These are phyloP conservation scores for Nyctereutes procyonoides DNA, from an alignment of 2,113 vertebrate genomes.

Conservation along the genomic window DNA sequence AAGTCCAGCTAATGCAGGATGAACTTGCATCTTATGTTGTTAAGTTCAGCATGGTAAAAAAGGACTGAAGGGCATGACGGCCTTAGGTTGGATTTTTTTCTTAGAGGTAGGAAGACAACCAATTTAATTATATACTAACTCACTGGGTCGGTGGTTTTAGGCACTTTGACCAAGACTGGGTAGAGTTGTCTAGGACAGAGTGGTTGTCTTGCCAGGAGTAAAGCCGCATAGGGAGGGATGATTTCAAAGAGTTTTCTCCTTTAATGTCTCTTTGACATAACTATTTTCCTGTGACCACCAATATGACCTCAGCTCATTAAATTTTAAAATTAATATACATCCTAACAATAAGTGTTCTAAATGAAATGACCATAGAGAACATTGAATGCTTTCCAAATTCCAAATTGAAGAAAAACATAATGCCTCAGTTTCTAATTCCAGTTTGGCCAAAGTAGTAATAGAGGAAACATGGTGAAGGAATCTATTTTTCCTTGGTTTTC, in stretches of 20 bases:
- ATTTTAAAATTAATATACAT: constrained; percentile 63
- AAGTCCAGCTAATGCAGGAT: background rate
- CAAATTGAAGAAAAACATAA: constrained; percentile 41
- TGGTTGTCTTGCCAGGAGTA: background rate
- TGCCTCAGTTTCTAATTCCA: constrained; percentile 14
- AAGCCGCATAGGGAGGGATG: background rate
- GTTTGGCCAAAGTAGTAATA: background rate
- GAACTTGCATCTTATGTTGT: background rate
- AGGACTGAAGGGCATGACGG: background rate
- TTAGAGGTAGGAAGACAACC: background rate
- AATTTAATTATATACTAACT: background rate
- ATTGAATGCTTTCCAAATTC: constrained; percentile 38
- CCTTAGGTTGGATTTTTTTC: background rate
- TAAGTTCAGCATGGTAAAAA: background rate
- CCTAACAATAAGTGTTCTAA: background rate
- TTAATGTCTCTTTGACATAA: constrained; percentile 33
- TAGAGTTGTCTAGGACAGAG: no score
- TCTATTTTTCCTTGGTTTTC: background rate
- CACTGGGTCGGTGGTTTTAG: background rate
- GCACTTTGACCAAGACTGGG: background rate
- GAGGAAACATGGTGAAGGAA: background rate
- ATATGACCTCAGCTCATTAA: constrained; percentile 53
- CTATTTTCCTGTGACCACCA: constrained; percentile 30
- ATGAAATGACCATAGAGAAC: constrained; percentile 24
- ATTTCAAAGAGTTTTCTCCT: background rate